Conservation (phyloP, 2,888 invertebrate genomes). For the Agriopis marginaria region DNA sequence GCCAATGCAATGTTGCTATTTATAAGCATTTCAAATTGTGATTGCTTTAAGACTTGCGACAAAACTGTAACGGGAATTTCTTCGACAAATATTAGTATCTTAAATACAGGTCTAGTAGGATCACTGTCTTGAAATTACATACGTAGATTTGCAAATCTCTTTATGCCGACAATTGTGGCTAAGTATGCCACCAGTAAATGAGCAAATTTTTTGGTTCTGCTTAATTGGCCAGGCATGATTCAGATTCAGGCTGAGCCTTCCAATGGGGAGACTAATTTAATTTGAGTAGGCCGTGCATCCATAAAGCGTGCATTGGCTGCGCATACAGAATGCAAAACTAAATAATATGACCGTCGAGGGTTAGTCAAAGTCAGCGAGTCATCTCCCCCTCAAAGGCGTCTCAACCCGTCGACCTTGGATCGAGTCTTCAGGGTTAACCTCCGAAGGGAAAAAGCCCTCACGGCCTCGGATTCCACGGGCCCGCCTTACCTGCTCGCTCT, state of each 20-base stretch:
- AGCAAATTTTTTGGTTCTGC: constrained; percentile 14
- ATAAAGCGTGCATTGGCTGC: constrained; percentile 73
- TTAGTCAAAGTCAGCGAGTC: constrained; percentile 77
- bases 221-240: constrained; percentile 31
- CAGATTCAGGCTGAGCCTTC: constrained; percentile 25
- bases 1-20: constrained; percentile 33
- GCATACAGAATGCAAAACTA: constrained; percentile 58
- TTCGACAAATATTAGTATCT: constrained; percentile 8
- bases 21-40: constrained; percentile 31
- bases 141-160: constrained; percentile 8
- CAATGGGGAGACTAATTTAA: constrained; percentile 39
- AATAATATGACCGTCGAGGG: constrained; percentile 66
- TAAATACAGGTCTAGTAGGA: constrained; percentile 4
- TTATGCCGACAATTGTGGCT: not conserved
- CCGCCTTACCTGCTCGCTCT: constrained; percentile 67
- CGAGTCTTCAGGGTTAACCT: constrained; percentile 73
- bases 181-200: constrained; percentile 20
- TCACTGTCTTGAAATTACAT: constrained; percentile 6
- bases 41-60: constrained; percentile 15
- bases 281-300: constrained; percentile 51
- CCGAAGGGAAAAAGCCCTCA: constrained; percentile 68
- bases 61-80: constrained; percentile 17
- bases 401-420: constrained; percentile 73
- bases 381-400: constrained; percentile 72
- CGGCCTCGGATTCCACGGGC: constrained; percentile 66